Percentiles rank a stretch among this genome's conserved stretches.
Conservation (phyloP, 2,797 vertebrate genomes). For the Chiroxiphia lanceolata region DNA sequence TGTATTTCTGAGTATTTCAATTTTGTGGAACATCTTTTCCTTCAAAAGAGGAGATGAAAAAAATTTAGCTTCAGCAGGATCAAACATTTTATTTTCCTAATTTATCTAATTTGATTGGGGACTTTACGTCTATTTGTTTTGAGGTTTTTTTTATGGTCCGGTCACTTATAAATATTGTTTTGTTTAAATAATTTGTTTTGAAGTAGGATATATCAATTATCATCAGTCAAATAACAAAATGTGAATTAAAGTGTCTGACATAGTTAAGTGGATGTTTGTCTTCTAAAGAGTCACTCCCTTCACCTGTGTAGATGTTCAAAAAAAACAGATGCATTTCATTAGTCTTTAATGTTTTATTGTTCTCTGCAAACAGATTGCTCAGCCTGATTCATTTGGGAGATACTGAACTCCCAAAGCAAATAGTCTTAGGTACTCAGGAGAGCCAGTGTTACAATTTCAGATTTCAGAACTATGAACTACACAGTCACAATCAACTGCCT, state of each 20-base stretch:
- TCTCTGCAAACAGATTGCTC: slow-evolving; percentile 20
- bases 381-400: slow-evolving; percentile 28
- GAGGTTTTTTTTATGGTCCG: background rate
- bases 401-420: slow-evolving; percentile 17
- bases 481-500: background rate
- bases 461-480: background rate
- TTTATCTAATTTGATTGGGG: background rate
- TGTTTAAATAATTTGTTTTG: background rate
- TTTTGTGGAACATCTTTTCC: background rate
- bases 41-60: background rate
- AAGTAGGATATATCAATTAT: background rate
- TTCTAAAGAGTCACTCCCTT: background rate
- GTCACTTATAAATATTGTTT: background rate
- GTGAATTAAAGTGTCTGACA: background rate
- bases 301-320: background rate
- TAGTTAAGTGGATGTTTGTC: background rate
- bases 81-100: background rate
- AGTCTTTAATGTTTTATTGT: background rate
- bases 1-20: background rate
- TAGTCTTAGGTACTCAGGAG: background rate
- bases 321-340: slow-evolving; percentile 42
- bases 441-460: background rate
- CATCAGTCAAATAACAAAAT: background rate
- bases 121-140: background rate
- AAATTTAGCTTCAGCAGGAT: background rate